Percentiles rank a stretch among this genome's conserved stretches.
phyloP scores from a whole-genome alignment of 2,888 invertebrate species.

The Polydrusus cervinus region DNA sequence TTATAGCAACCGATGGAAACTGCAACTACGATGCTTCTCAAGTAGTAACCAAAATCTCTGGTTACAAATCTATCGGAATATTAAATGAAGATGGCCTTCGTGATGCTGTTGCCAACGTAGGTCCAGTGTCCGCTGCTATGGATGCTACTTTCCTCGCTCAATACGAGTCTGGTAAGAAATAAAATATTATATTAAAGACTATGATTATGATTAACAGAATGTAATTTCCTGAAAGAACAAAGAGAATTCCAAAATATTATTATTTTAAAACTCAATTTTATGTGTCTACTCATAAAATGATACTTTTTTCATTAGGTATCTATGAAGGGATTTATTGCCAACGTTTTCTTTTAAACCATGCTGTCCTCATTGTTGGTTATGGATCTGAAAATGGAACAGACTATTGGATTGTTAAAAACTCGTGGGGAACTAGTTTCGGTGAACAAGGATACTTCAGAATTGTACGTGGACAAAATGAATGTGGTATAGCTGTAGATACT shows the following conservation, averaged over 20 bases:
- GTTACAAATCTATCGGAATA: neutral
- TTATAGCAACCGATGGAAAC: slow-evolving; percentile 22
- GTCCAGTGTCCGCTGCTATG: slow-evolving; percentile 30
- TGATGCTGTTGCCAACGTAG: slow-evolving; percentile 30
- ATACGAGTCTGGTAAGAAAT: slow-evolving; percentile 30
- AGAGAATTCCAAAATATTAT: too few relatives aligned
- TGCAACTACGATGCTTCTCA: slow-evolving; percentile 33
- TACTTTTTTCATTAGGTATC: slow-evolving; percentile 11
- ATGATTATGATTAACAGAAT: too few relatives aligned
- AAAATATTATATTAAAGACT: too few relatives aligned
- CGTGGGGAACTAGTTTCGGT: slow-evolving; percentile 42
- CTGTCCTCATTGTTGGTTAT: slow-evolving; percentile 44
- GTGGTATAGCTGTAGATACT: slow-evolving; percentile 38
- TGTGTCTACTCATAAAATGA: too few relatives aligned
- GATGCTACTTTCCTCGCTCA: slow-evolving; percentile 29
- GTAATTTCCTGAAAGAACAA: too few relatives aligned
- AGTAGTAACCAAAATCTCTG: slow-evolving; percentile 38
- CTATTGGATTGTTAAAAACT: slow-evolving; percentile 47
- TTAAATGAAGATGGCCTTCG: slow-evolving; percentile 43
- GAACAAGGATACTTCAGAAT: slow-evolving; percentile 46
- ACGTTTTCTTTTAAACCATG: slow-evolving; percentile 23
- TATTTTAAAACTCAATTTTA: too few relatives aligned
- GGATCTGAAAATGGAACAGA: slow-evolving; percentile 36
- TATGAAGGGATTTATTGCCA: slow-evolving; percentile 3
- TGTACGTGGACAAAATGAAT: slow-evolving; percentile 39